Conservation (phyloP, 1,140 invertebrate genomes). For the Chelonus insularis region DNA sequence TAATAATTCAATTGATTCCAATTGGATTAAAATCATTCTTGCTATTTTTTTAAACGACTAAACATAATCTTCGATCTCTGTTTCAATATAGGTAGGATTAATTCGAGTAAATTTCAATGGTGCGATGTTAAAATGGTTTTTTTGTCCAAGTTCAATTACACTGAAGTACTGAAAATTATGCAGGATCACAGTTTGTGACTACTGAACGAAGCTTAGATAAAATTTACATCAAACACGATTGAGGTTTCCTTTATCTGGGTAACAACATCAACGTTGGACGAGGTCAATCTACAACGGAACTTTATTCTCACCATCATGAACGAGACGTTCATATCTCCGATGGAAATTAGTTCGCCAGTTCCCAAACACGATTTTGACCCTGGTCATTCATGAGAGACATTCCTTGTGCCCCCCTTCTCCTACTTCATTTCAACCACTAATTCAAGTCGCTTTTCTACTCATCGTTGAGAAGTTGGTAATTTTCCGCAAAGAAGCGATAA, state of each 20-base stretch:
- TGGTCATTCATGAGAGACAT: slow-evolving; percentile 27
- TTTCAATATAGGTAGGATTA: no score
- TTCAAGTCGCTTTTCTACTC: background rate
- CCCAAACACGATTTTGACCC: slow-evolving; percentile 29
- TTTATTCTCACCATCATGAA: slow-evolving; percentile 10
- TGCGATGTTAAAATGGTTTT: no score
- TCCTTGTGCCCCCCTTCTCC: background rate
- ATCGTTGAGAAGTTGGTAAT: slow-evolving; percentile 14
- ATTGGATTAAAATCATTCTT: no score
- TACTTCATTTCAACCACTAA: background rate
- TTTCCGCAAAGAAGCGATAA: slow-evolving; percentile 8
- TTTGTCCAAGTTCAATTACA: background rate
- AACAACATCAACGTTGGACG: background rate
- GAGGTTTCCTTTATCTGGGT: slow-evolving; percentile 1
- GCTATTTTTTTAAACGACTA: no score
- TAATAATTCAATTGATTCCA: no score
- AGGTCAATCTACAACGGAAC: slow-evolving; percentile 16
- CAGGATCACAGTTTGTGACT: slow-evolving; percentile 1
- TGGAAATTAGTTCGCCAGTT: slow-evolving; percentile 33
- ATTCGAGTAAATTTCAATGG: no score
- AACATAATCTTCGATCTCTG: no score
- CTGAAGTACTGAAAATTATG: background rate
- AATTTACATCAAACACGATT: slow-evolving; percentile 5
- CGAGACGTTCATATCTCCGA: slow-evolving; percentile 22
- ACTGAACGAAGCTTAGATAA: background rate